phyloP scores from a whole-genome alignment of 2,113 vertebrate genomes.

The Dasyprocta punctata region DNA sequence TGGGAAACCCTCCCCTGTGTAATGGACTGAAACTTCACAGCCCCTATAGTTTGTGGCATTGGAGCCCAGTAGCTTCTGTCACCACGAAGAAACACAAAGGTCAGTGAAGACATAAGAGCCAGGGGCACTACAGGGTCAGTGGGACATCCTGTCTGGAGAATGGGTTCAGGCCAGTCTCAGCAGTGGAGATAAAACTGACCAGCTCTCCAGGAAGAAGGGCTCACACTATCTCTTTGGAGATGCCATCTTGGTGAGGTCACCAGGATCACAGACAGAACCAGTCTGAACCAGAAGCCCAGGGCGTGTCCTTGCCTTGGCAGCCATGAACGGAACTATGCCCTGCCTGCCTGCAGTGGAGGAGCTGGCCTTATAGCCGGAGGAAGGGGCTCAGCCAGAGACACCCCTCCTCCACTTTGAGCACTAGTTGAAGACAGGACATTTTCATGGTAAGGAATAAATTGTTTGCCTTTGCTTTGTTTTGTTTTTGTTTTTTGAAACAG shows the following conservation, averaged over 20 bases:
- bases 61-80: not conserved
- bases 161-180: not conserved
- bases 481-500: not conserved
- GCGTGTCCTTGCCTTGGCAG: not conserved
- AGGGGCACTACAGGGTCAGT: not conserved
- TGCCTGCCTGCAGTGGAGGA: accelerated
- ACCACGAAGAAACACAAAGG: not conserved
- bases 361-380: not conserved
- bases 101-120: not conserved
- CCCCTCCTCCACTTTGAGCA: not conserved
- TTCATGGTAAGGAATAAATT: not conserved
- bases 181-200: not conserved
- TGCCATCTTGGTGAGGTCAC: not conserved
- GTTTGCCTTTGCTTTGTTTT: too few relatives aligned
- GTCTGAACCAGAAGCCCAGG: not conserved
- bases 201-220: not conserved
- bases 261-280: not conserved
- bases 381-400: not conserved
- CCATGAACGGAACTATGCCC: not conserved
- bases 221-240: not conserved
- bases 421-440: not conserved
- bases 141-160: not conserved
- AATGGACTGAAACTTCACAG: not conserved
- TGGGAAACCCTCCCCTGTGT: not conserved
- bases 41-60: not conserved